Base-by-base conservation (phyloP, 1,140 invertebrate species). In the Heliothis subflexa region DNA sequence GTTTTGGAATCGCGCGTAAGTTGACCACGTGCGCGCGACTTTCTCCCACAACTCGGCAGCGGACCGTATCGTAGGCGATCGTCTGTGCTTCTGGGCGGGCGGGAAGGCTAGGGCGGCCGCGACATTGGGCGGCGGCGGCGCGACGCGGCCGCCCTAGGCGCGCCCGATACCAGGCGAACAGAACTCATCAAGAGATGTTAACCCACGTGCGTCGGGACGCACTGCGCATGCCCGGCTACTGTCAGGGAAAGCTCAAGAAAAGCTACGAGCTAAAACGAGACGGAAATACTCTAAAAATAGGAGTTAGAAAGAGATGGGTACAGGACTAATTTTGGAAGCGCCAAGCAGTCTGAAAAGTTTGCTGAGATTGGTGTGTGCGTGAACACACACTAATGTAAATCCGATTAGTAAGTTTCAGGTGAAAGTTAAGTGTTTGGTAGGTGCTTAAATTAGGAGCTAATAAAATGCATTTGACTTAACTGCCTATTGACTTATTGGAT, bases 81-180 rank as follows among this genome's bases (percentile, higher is more conserved):
- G 87, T 81, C 78, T 84, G 81, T 83, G 92, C 91, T 89, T 94
- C 92, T 94, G 92, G 87, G 87, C 89, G 87, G 87, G 88, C 81
- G 86, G 85, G 83, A 82, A 83, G 80, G 86, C 82, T 91, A 85
- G 89, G 88, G 91, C 89, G 88, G 91, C 73, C 72, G 81, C 79
- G 84, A 64, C 83, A 84, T 79, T 90, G 66, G 66, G 66, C 87
- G 91, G 91, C 92, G 91, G 90, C 93, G 91, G 90, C 91, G 93
- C 91, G 91, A 84, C 89, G 83, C 81, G 86, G 87, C 92, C 89
- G 92, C 92, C 92, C 92, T 90, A 91, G 91, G 91, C 91, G 91
- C 92, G 92, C 91, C 90, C 88, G 85, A 81, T 89, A 94, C 91
- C 87, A 92, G 92, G 91, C 78, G 52, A 78, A 2, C 91, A 94